Percentiles rank a stretch among this genome's conserved stretches.
Conservation (phyloP, 2,888 invertebrate species). For the Pollenia angustigena region DNA sequence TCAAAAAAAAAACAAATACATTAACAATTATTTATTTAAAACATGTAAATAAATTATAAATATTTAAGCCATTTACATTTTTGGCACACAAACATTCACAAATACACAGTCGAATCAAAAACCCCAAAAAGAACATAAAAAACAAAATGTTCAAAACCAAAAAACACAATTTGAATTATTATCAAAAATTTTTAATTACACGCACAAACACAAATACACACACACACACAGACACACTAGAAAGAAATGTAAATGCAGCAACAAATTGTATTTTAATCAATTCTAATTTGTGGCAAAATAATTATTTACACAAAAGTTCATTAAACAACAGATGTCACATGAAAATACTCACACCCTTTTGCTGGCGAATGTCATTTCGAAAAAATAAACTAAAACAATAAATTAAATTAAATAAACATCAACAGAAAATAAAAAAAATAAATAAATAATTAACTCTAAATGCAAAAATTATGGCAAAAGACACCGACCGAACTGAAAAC, state of each 20-base stretch:
- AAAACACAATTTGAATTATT: slow-evolving; percentile 57
- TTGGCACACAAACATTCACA: background rate
- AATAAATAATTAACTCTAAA: background rate
- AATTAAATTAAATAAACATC: slow-evolving; percentile 11
- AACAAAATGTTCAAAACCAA: slow-evolving; percentile 58
- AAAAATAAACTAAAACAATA: background rate
- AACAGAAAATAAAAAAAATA: slow-evolving; percentile 1
- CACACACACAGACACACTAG: background rate
- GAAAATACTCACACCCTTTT: background rate
- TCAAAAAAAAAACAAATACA: background rate
- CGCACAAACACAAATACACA: background rate
- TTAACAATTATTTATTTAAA: slow-evolving; percentile 31
- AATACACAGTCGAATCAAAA: background rate
- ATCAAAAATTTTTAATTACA: slow-evolving; percentile 36
- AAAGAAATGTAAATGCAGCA: slow-evolving; percentile 1
- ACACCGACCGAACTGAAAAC: too few relatives aligned
- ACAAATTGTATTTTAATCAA: slow-evolving; percentile 69
- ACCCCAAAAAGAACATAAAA: slow-evolving; percentile 55
- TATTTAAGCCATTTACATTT: slow-evolving; percentile 40
- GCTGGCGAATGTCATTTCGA: background rate
- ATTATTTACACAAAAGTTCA: slow-evolving; percentile 72
- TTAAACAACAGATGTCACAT: slow-evolving; percentile 71
- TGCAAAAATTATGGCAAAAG: too few relatives aligned
- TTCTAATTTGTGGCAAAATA: slow-evolving; percentile 73
- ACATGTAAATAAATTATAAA: slow-evolving; percentile 44